Evolutionary conservation across 2,888 invertebrate species (phyloP), one percentile per base, ranked within the genome.

Genomic region (Perizoma affinitatum): DNA sequence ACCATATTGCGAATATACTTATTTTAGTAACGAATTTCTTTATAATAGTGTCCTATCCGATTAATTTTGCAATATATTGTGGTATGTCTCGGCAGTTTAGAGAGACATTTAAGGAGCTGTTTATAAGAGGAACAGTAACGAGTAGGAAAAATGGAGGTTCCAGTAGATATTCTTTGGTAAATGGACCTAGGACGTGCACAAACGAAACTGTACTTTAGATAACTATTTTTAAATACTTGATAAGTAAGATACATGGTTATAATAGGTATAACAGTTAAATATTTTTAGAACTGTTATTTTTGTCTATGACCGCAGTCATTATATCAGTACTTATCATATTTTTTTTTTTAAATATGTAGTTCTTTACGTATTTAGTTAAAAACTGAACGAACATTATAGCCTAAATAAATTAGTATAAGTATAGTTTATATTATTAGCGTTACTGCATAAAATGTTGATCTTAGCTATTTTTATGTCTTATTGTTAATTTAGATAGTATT

Each of bases 71-170:
- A 63, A 98, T 98, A 69, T 98, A 98, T 80, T 98, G 98, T 83
- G 98, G 98, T 33, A 99, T 98, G 98, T 97, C 97, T 40, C 93
- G 97, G 40, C 97, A 97, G 83, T 98, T 98, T 85, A 93, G 98
- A 53, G 97, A 98, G 83, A 98, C 98, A 0, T 98, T 98, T 84
- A 97, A 97, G 77, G 96, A 96, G 75, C 82, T 95, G 6, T 98
- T 98, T 79, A 94, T 96, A 46, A 85, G 94, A 48, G 94, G 94
- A 0, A 93, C 93, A 1, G 92, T 93, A 0, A 93, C 94, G 4
- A 94, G 94, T 70, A 93, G 94, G 71, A 94, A 94, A 73, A 95
- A 95, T 69, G 95, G 94, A 4, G 94, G 95, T 0, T 96, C 96
- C 0, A 96, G 96, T 52, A 93, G 96, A 72, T 97, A 97, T 81